phyloP scores from a whole-genome alignment of 2,113 vertebrate genomes.

The Tachysurus fulvidraco region DNA sequence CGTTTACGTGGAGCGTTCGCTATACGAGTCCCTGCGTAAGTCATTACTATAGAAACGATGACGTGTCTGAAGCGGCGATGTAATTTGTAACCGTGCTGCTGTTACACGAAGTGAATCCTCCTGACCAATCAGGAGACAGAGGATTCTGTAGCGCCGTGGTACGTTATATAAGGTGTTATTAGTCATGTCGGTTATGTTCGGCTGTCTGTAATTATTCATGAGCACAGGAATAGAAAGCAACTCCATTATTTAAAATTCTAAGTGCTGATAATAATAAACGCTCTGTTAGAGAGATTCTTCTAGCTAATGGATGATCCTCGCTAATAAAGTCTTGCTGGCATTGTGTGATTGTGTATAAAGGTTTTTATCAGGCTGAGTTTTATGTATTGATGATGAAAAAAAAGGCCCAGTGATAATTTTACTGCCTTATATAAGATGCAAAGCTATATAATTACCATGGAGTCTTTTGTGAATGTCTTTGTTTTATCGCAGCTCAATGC shows the following conservation, averaged over 20 bases:
- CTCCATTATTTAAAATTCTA: conserved; percentile 34
- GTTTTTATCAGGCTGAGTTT: neutral
- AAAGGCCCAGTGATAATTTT: neutral
- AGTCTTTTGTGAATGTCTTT: neutral
- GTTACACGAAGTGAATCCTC: neutral
- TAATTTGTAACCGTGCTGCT: neutral
- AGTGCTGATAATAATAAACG: conserved; percentile 18
- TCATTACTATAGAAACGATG: neutral
- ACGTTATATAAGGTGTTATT: conserved; percentile 19
- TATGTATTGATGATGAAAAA: neutral
- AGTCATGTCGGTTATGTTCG: conserved; percentile 31
- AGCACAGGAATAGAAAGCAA: conserved; percentile 44
- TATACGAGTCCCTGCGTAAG: neutral
- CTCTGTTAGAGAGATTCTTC: neutral
- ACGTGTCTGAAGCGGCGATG: neutral
- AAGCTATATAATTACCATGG: neutral
- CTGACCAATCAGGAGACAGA: neutral
- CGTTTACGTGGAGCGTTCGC: neutral
- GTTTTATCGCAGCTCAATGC: neutral
- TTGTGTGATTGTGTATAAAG: neutral
- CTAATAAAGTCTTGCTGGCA: neutral
- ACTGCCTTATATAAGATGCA: neutral
- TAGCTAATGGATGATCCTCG: neutral
- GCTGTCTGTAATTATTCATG: conserved; percentile 35
- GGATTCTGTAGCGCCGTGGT: neutral